A percentile compares a stretch with the other conserved stretches of the same genome.
Conservation (phyloP, 2,113 vertebrate genomes). For the Thermophis baileyi region DNA sequence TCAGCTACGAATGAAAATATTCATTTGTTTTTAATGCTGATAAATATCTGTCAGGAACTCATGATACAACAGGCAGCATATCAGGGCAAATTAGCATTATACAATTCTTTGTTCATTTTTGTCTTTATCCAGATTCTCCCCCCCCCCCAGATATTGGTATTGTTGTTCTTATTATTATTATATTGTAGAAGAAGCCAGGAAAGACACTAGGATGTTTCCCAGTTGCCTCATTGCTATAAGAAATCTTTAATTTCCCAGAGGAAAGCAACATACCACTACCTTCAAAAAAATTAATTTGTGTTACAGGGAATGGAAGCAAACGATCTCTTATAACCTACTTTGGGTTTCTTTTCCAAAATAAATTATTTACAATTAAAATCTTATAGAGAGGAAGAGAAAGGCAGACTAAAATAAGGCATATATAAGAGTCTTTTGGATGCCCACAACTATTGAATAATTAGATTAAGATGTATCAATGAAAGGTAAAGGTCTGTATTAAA, state of each 20-base stretch:
- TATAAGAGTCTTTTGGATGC: slow-evolving; percentile 27
- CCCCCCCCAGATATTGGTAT: slow-evolving; percentile 1
- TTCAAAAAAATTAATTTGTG: slow-evolving; percentile 46
- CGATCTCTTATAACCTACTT: slow-evolving; percentile 29
- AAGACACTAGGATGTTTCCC: slow-evolving; percentile 22
- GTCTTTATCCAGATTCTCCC: slow-evolving; percentile 22
- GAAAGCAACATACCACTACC: slow-evolving; percentile 20
- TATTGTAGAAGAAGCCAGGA: neutral
- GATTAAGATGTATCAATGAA: slow-evolving; percentile 31
- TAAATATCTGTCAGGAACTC: slow-evolving; percentile 42
- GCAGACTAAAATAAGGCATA: neutral
- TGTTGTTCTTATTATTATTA: neutral
- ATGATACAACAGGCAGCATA: slow-evolving; percentile 39
- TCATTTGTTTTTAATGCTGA: slow-evolving; percentile 42
- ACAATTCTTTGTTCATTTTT: slow-evolving; percentile 33
- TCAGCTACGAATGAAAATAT: slow-evolving; percentile 28
- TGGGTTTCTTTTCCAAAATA: slow-evolving; percentile 30
- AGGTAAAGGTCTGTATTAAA: neutral
- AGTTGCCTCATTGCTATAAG: slow-evolving; percentile 24
- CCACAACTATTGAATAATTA: slow-evolving; percentile 33
- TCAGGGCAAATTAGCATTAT: slow-evolving; percentile 40
- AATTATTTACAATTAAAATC: slow-evolving; percentile 45
- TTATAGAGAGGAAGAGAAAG: slow-evolving; percentile 40
- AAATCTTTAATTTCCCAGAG: slow-evolving; percentile 55
- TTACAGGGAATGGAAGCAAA: slow-evolving; percentile 41